These are phyloP conservation scores for Drosophila eugracilis DNA, from an alignment of 1,140 invertebrate genomes.

Conservation along the genomic window DNA sequence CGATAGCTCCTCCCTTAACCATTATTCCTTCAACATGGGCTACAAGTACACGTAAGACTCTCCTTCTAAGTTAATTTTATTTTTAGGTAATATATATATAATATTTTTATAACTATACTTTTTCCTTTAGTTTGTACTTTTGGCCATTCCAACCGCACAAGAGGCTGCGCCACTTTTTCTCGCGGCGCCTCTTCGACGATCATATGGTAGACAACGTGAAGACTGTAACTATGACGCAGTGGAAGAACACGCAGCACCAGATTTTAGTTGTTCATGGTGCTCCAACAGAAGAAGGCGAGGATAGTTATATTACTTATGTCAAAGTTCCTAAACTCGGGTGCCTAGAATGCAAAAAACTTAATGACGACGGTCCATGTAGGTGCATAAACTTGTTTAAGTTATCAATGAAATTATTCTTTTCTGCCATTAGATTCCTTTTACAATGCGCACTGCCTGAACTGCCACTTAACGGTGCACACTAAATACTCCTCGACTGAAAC, in stretches of 20 bases:
- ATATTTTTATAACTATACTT: not conserved
- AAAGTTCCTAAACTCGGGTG: conserved; percentile 85
- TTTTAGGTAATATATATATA: too few relatives aligned
- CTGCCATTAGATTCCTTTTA: conserved; percentile 68
- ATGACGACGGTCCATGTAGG: conserved; percentile 76
- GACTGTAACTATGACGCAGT: conserved; percentile 87
- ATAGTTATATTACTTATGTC: conserved; percentile 83
- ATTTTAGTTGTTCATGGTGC: conserved; percentile 86
- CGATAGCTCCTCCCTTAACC: conserved; percentile 77
- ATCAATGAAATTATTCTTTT: too few relatives aligned
- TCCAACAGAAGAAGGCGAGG: conserved; percentile 79
- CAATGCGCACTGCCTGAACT: conserved; percentile 78
- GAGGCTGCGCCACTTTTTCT: conserved; percentile 69
- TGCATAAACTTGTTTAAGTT: not conserved
- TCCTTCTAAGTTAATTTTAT: too few relatives aligned
- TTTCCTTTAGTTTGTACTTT: conserved; percentile 69
- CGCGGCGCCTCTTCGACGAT: conserved; percentile 86
- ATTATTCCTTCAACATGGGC: conserved; percentile 79
- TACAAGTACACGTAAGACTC: conserved; percentile 80
- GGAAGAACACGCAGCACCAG: conserved; percentile 86
- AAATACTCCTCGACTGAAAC: conserved; percentile 83
- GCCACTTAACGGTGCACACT: conserved; percentile 84
- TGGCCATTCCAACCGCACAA: conserved; percentile 83
- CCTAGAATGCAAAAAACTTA: conserved; percentile 82
- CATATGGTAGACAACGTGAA: conserved; percentile 87